Conservation (phyloP, 2,888 invertebrate genomes). For the Pantelozetes paolii region DNA sequence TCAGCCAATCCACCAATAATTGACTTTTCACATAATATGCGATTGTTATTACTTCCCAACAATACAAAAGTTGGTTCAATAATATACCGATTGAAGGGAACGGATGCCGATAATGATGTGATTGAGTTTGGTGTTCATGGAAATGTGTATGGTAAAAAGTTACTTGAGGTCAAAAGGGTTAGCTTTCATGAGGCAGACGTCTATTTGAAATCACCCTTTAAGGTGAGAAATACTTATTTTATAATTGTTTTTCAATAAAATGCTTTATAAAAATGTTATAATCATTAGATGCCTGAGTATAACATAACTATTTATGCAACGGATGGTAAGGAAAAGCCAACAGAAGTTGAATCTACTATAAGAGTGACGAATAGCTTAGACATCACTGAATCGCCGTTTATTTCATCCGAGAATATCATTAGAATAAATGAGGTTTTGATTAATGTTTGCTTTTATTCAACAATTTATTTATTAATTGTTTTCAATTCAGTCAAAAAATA, state of each 20-base stretch:
- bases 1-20: constrained; percentile 45
- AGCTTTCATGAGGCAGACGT: constrained; percentile 47
- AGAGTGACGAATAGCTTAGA: constrained; percentile 45
- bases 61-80: constrained; percentile 61
- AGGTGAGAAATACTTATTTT: constrained; percentile 18
- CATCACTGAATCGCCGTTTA: constrained; percentile 45
- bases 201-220: constrained; percentile 43
- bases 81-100: constrained; percentile 67
- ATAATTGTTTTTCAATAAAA: constrained; percentile 12
- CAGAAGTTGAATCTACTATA: constrained; percentile 47
- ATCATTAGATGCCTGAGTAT: constrained; percentile 47
- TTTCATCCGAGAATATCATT: constrained; percentile 45
- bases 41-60: constrained; percentile 47
- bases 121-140: constrained; percentile 42
- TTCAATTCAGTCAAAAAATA: constrained; percentile 44
- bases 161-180: constrained; percentile 45
- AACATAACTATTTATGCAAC: constrained; percentile 48
- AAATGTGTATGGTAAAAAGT: constrained; percentile 43
- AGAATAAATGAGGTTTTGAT: constrained; percentile 47
- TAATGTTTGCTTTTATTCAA: background rate
- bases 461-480: background rate
- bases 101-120: constrained; percentile 47
- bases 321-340: constrained; percentile 46
- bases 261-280: constrained; percentile 16
- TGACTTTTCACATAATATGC: constrained; percentile 48